A percentile compares a stretch with the other conserved stretches of the same genome.
phyloP scores from a whole-genome alignment of 2,888 invertebrate species.

The Sphaerophoria taeniata region DNA sequence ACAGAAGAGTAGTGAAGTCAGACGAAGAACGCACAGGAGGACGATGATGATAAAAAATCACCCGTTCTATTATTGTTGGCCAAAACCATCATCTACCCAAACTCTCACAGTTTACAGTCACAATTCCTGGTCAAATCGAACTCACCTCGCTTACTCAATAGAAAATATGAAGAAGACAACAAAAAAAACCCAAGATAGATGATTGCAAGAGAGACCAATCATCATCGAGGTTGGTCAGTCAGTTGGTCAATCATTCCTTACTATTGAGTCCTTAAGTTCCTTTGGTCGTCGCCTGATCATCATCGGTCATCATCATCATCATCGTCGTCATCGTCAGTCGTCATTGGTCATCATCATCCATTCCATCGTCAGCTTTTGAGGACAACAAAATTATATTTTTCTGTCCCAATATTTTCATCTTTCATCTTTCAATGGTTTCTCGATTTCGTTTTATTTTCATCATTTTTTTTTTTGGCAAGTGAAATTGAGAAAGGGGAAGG shows the following conservation, averaged over 20 bases:
- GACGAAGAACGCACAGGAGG: not conserved
- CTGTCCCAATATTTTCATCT: constrained; percentile 56
- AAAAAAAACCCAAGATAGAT: constrained; percentile 13
- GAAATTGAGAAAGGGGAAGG: too few species aligned
- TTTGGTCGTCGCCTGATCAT: too few species aligned
- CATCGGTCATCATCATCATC: constrained; percentile 41
- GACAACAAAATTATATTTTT: constrained; percentile 49
- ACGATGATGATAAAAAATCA: constrained; percentile 18
- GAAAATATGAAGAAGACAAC: not conserved
- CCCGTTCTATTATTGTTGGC: constrained; percentile 34
- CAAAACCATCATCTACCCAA: constrained; percentile 15
- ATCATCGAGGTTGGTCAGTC: constrained; percentile 58
- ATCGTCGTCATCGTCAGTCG: too few species aligned
- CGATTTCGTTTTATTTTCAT: not conserved
- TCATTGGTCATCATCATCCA: too few species aligned
- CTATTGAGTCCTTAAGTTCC: constrained; percentile 63
- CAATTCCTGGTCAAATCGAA: constrained; percentile 26
- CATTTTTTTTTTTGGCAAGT: too few species aligned
- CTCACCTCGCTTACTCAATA: constrained; percentile 28
- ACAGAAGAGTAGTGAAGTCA: too few species aligned
- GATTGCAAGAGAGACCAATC: constrained; percentile 51
- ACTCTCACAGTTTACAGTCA: not conserved
- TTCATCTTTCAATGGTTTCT: constrained; percentile 54
- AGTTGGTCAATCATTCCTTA: constrained; percentile 62
- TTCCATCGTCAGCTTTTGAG: constrained; percentile 1